phyloP scores from a whole-genome alignment of 2,113 vertebrate species.

The Burhinus bistriatus region DNA sequence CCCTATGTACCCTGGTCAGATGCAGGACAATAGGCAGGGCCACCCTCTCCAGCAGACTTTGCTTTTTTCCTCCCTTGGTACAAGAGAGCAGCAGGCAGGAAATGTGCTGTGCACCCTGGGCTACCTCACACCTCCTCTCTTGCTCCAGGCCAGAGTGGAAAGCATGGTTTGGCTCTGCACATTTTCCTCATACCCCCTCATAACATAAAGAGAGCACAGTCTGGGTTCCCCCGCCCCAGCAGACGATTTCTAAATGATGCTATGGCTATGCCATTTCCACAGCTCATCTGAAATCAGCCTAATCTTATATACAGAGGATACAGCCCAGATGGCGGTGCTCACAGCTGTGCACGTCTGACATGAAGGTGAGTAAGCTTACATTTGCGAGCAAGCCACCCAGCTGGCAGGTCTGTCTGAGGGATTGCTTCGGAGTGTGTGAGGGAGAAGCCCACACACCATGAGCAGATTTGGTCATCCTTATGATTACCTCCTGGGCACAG shows the following conservation, averaged over 20 bases:
- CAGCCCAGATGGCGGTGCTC: background rate
- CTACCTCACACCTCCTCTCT: background rate
- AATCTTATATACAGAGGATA: background rate
- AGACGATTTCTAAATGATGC: background rate
- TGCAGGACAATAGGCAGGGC: background rate
- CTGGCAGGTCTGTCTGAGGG: background rate
- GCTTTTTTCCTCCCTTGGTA: background rate
- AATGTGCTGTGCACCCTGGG: accelerated
- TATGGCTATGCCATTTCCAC: background rate
- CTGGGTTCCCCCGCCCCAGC: background rate
- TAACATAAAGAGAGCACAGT: background rate
- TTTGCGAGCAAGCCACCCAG: conserved; percentile 27
- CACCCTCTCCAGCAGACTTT: background rate
- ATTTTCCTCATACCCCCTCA: background rate
- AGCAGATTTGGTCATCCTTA: conserved; percentile 35
- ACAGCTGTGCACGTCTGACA: background rate
- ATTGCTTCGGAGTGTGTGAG: background rate
- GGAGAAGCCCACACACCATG: conserved; percentile 35
- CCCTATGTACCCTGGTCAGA: background rate
- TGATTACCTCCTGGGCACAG: conserved; percentile 1
- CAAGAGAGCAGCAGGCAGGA: background rate
- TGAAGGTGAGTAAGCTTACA: background rate
- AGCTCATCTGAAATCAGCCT: conserved; percentile 3
- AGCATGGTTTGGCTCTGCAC: background rate
- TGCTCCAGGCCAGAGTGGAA: background rate